phyloP scores from a whole-genome alignment of 2,888 invertebrate genomes.

The Camptogramma bilineatum region DNA sequence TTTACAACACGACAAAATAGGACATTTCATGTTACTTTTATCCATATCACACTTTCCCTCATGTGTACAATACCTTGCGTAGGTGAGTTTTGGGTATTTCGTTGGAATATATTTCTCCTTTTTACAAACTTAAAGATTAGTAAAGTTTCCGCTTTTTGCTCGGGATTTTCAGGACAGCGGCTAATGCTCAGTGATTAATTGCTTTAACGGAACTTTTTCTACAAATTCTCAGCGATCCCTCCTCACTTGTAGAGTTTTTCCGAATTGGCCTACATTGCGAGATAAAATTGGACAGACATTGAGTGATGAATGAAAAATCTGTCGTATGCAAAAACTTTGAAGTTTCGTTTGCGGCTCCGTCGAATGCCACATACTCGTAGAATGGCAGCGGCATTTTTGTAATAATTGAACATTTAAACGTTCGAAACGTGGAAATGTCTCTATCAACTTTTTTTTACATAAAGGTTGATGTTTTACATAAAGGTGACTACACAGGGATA shows the following conservation, averaged over 20 bases:
- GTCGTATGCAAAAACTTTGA: constrained; percentile 19
- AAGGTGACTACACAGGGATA: no score
- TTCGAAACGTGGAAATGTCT: no score
- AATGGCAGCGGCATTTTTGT: not conserved
- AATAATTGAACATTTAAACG: no score
- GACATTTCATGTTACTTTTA: constrained; percentile 14
- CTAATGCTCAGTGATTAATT: constrained; percentile 59
- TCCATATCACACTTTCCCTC: constrained; percentile 14
- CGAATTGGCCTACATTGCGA: constrained; percentile 46
- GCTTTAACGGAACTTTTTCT: constrained; percentile 46
- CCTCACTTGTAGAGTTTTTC: constrained; percentile 48
- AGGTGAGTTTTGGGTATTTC: not conserved
- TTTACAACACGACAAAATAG: constrained; percentile 25
- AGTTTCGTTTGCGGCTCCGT: not conserved
- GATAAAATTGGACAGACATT: constrained; percentile 44
- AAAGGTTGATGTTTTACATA: no score
- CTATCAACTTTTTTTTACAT: no score
- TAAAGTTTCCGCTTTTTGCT: constrained; percentile 37
- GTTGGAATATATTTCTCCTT: not conserved
- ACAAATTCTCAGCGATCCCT: constrained; percentile 45
- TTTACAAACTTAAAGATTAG: constrained; percentile 6
- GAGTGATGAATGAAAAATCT: constrained; percentile 43
- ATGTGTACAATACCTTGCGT: constrained; percentile 12
- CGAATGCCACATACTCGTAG: not conserved
- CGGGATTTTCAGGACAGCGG: constrained; percentile 45